Conservation (phyloP, 1,140 invertebrate species). For the Lasioglossum albipes region DNA sequence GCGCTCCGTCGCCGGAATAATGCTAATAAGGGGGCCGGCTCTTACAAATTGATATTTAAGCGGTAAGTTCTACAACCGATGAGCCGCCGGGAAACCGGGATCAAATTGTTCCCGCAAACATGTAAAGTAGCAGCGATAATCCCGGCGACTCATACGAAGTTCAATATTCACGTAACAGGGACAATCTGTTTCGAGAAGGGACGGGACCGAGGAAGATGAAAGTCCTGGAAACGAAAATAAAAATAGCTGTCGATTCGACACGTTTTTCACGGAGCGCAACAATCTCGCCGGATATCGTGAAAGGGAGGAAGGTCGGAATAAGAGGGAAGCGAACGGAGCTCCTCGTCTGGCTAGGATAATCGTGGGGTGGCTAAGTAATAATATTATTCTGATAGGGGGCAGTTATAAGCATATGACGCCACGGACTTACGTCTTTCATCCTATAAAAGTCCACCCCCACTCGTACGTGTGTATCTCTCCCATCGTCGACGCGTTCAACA, state of each 20-base stretch:
- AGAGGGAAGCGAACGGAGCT: slow-evolving; percentile 10
- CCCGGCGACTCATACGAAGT: not conserved
- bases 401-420: slow-evolving; percentile 78
- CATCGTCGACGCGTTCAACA: slow-evolving; percentile 37
- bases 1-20: slow-evolving; percentile 47
- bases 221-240: not conserved
- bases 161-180: not conserved
- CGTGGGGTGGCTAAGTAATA: slow-evolving; percentile 68
- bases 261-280: slow-evolving; percentile 53
- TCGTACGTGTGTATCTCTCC: slow-evolving; percentile 47
- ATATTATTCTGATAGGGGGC: slow-evolving; percentile 74
- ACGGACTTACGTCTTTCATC: slow-evolving; percentile 72
- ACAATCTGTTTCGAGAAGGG: not conserved
- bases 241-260: slow-evolving; percentile 50
- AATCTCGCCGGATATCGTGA: slow-evolving; percentile 40
- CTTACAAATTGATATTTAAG: slow-evolving; percentile 67
- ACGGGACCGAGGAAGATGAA: too few species aligned
- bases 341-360: slow-evolving; percentile 39
- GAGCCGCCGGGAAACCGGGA: slow-evolving; percentile 41
- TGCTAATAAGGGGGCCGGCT: slow-evolving; percentile 63
- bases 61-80: slow-evolving; percentile 60
- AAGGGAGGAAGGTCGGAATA: slow-evolving; percentile 22
- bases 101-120: slow-evolving; percentile 29
- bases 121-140: slow-evolving; percentile 27
- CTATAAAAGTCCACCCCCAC: slow-evolving; percentile 63